A percentile compares a stretch with the other conserved stretches of the same genome.
Evolutionary conservation across 2,888 invertebrate genomes (phyloP).

Genomic region (Resseliella maxima): DNA sequence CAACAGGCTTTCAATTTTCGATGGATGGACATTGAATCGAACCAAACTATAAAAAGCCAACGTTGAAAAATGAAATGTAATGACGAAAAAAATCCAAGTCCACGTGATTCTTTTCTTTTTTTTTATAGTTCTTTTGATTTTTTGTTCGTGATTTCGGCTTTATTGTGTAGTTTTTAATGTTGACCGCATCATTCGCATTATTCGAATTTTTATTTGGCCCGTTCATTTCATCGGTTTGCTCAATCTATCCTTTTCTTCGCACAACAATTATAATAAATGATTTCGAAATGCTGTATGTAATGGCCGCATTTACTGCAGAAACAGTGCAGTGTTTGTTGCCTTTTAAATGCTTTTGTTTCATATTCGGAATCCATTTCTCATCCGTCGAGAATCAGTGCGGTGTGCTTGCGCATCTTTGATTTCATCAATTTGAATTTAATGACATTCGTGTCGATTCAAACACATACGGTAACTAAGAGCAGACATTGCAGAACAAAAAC

Average conservation of each 20-base stretch:
- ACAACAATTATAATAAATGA: slow-evolving; percentile 46
- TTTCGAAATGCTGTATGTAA: background rate
- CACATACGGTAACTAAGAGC: slow-evolving; percentile 42
- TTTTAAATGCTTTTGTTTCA: slow-evolving; percentile 41
- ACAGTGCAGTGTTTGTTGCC: background rate
- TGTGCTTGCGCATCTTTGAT: slow-evolving; percentile 35
- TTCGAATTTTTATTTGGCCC: slow-evolving; percentile 7
- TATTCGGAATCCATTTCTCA: background rate
- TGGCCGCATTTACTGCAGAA: background rate
- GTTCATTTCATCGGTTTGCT: background rate
- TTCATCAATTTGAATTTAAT: slow-evolving; percentile 55
- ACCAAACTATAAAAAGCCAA: background rate
- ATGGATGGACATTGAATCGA: background rate
- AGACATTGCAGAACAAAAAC: background rate
- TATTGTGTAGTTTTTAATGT: slow-evolving; percentile 38
- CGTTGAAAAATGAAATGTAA: slow-evolving; percentile 29
- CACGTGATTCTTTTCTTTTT: slow-evolving; percentile 15
- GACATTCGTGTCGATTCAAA: slow-evolving; percentile 51
- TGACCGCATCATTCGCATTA: slow-evolving; percentile 26
- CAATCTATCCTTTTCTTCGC: slow-evolving; percentile 11
- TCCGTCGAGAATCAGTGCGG: slow-evolving; percentile 5
- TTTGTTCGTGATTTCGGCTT: slow-evolving; percentile 49
- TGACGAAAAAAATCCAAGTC: slow-evolving; percentile 35
- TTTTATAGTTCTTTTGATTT: slow-evolving; percentile 48
- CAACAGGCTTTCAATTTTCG: slow-evolving; percentile 24